Evolutionary conservation across 2,797 vertebrate species (phyloP), one percentile per base, ranked within the genome.

Genomic region (Novumbra hubbsi): DNA sequence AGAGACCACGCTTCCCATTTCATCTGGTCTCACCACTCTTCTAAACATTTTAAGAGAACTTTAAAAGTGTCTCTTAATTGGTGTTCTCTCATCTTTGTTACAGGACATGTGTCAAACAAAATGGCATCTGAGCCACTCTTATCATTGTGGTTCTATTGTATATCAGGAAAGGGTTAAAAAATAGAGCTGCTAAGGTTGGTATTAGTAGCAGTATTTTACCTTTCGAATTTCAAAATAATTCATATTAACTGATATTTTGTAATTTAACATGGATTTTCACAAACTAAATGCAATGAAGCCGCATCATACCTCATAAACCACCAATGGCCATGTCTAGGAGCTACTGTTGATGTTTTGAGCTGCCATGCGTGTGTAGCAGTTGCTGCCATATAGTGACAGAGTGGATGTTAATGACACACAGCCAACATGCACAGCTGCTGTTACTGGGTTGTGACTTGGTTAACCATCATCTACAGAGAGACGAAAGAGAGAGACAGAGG

Each of bases 61-160:
- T 91, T 75, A 76, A 77, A 76, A 72, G 78, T 82, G 73, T 74
- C 63, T 65, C 72, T 73, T 84, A 83, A 78, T 77, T 74, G 77
- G 60, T 65, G n/a, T 57, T 24, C 30, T 48, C 2, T 7, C 50
- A n/a, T 78, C 85, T 70, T 68, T 71, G 24, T 71, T 67, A 3
- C 21, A 15, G 41, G 0, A 2, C 30, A 5, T 11, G 62, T 2
- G 0, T 71, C 84, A 73, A 41, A 19, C 11, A 1, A 21, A 38
- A 32, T 32, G 5, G 70, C 50, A 57, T 83, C 48, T 30, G 15
- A 62, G 74, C n/a, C 27, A 45, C 9, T 24, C 45, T 2, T 9
- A 21, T 38, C 55, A 24, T 21, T 21, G 21, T 24, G 21, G 41
- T 41, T 64, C 64, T 69, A 28, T 34, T 48, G 52, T 74, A 76